Evolutionary conservation across 2,888 invertebrate genomes (phyloP).

Genomic region (Bimastos eiseni): DNA sequence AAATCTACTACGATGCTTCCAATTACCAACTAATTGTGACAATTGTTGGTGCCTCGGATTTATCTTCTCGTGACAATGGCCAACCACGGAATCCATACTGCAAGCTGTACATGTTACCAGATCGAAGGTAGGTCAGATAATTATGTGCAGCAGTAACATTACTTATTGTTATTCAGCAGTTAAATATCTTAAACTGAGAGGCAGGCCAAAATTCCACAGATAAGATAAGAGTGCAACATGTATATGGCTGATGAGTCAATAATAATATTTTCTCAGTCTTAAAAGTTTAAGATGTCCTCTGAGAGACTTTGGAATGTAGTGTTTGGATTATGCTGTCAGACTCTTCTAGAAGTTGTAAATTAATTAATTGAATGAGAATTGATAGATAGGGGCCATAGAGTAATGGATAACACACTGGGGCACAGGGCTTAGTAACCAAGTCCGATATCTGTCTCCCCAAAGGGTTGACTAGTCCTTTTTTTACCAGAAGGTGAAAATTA

Average conservation of each 20-base stretch:
- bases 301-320: neutral
- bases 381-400: no score
- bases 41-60: constrained; percentile 84
- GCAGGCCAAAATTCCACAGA: neutral
- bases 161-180: neutral
- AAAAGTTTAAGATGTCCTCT: neutral
- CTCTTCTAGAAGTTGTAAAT: neutral
- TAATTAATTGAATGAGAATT: neutral
- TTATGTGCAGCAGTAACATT: neutral
- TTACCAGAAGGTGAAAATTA: no score
- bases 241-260: neutral
- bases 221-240: neutral
- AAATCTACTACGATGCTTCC: constrained; percentile 70
- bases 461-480: no score
- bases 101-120: constrained; percentile 91
- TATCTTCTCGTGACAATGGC: constrained; percentile 73
- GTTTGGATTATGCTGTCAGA: neutral
- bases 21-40: constrained; percentile 82
- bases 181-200: neutral
- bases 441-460: no score
- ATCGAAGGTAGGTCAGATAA: constrained; percentile 70
- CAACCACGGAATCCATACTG: constrained; percentile 82
- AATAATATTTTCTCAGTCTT: neutral
- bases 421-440: no score
- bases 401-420: no score